Evolutionary conservation across 2,113 vertebrate species (phyloP).

Genomic region (Ciconia boyciana): DNA sequence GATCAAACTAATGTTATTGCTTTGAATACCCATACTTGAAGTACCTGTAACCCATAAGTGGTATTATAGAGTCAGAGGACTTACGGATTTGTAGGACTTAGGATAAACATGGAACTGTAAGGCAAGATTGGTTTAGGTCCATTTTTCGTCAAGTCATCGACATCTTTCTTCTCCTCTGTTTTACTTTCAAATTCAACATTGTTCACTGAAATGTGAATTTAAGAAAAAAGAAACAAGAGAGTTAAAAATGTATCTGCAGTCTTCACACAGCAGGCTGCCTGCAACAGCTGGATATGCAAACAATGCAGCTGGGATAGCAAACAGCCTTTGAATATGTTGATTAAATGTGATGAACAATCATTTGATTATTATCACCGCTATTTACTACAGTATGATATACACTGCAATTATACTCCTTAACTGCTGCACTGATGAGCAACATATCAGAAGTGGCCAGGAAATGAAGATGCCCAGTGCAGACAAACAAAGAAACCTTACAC

Average conservation of each 20-base stretch:
- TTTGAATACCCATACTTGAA: background rate
- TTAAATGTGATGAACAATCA: slow-evolving; percentile 19
- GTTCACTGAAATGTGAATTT: slow-evolving; percentile 77
- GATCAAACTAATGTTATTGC: background rate
- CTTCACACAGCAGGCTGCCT: background rate
- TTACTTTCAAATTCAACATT: slow-evolving; percentile 85
- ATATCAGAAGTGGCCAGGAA: background rate
- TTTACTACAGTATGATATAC: background rate
- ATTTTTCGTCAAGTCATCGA: slow-evolving; percentile 69
- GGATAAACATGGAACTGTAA: slow-evolving; percentile 95
- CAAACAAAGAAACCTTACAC: background rate
- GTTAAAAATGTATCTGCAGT: background rate
- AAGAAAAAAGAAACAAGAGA: background rate
- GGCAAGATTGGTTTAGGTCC: slow-evolving; percentile 88
- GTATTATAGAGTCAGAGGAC: background rate
- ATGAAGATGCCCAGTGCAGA: background rate
- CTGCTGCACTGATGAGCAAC: background rate
- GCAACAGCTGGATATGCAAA: slow-evolving; percentile 33
- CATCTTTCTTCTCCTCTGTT: slow-evolving; percentile 88
- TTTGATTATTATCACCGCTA: background rate
- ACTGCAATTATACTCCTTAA: background rate
- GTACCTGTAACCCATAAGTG: fast-evolving
- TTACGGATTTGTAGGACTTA: slow-evolving; percentile 92
- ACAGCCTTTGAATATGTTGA: background rate
- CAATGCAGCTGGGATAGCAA: slow-evolving; percentile 22